These are phyloP conservation scores for Tetraneura akinire DNA, from an alignment of 1,140 invertebrate genomes.

Conservation along the genomic window DNA sequence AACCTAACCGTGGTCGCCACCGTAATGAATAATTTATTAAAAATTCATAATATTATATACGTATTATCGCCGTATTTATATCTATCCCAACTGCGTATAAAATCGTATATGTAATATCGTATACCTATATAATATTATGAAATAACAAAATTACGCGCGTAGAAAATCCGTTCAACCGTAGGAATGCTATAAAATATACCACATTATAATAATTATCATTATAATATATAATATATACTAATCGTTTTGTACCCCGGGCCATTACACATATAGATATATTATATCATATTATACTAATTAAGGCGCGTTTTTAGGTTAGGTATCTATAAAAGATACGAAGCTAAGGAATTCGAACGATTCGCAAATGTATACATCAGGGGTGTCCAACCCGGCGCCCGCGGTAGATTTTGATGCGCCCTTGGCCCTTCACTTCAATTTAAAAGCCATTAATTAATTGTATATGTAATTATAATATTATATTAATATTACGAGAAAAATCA, in stretches of 20 bases:
- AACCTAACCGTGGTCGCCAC: not conserved
- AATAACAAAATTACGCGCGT: too few species aligned
- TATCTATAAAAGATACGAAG: too few species aligned
- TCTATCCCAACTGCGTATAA: too few species aligned
- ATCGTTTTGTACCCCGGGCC: constrained; percentile 15
- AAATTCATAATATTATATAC: constrained; percentile 29
- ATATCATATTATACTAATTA: not conserved
- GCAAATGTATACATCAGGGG: not conserved
- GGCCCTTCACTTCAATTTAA: too few species aligned
- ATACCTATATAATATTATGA: not conserved
- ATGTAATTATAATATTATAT: too few species aligned
- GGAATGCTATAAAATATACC: constrained; percentile 1
- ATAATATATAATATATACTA: constrained; percentile 1
- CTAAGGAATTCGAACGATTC: constrained; percentile 27
- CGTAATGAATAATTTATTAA: constrained; percentile 38
- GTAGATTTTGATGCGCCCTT: too few species aligned
- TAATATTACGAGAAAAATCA: too few species aligned
- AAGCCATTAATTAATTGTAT: too few species aligned
- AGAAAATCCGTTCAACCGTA: not conserved
- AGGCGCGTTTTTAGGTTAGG: too few species aligned
- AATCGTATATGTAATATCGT: too few species aligned
- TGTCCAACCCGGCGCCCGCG: too few species aligned
- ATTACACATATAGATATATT: not conserved
- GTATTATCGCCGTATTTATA: not conserved
- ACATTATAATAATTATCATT: not conserved